phyloP scores from a whole-genome alignment of 2,888 invertebrate species.

The Microplitis manilae region DNA sequence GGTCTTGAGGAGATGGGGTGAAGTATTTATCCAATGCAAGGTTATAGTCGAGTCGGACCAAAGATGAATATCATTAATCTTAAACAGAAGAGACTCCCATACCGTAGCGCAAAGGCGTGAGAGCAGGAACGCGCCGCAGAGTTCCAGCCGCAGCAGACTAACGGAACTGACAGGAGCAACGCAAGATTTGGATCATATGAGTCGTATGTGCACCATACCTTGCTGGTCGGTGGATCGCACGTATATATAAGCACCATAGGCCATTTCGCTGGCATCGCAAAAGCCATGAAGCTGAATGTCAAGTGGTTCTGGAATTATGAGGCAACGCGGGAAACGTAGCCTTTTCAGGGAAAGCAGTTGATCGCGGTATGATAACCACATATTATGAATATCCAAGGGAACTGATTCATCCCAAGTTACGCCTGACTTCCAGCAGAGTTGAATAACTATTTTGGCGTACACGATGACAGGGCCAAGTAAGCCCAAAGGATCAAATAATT shows the following conservation, averaged over 20 bases:
- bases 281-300: slow-evolving; percentile 48
- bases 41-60: neutral
- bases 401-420: slow-evolving; percentile 41
- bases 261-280: slow-evolving; percentile 52
- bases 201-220: slow-evolving; percentile 6
- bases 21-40: slow-evolving; percentile 35
- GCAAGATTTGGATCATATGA: slow-evolving; percentile 47
- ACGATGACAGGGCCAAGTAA: slow-evolving; percentile 38
- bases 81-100: neutral
- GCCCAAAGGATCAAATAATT: slow-evolving; percentile 37
- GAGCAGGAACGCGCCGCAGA: slow-evolving; percentile 33
- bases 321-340: slow-evolving; percentile 17
- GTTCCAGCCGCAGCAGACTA: slow-evolving; percentile 45
- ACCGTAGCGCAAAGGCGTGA: slow-evolving; percentile 2
- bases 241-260: slow-evolving; percentile 52
- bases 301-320: neutral
- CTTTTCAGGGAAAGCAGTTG: slow-evolving; percentile 28
- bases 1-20: slow-evolving; percentile 21
- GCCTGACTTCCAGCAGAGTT: slow-evolving; percentile 33
- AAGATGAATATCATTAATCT: neutral
- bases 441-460: slow-evolving; percentile 35
- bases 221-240: neutral
- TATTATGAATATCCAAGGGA: slow-evolving; percentile 24
- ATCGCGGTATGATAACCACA: neutral
- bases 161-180: slow-evolving; percentile 41